Conservation (phyloP, 2,888 invertebrate species). For the Temnothorax rugatulus region DNA sequence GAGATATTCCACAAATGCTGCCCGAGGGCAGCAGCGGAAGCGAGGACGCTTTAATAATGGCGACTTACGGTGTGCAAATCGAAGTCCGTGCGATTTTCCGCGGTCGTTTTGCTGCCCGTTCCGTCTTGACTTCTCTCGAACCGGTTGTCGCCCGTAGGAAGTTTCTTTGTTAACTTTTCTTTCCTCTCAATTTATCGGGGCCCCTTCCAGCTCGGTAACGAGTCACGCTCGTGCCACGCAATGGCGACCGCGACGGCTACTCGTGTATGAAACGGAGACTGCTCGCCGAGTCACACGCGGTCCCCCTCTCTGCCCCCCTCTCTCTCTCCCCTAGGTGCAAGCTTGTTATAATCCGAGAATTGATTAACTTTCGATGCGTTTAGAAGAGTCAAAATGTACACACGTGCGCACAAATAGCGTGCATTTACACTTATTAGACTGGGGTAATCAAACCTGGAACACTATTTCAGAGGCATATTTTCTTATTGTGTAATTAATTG, state of each 20-base stretch:
- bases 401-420: not conserved
- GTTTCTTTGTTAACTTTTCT: slow-evolving; percentile 49
- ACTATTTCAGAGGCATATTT: not conserved
- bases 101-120: slow-evolving; percentile 23
- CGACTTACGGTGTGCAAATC: slow-evolving; percentile 45
- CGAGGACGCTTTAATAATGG: slow-evolving; percentile 31
- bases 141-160: slow-evolving; percentile 35
- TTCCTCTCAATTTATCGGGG: slow-evolving; percentile 48
- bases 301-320: not conserved
- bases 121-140: slow-evolving; percentile 37
- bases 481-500: not conserved
- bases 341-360: slow-evolving; percentile 33
- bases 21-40: slow-evolving; percentile 5
- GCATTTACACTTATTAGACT: not conserved
- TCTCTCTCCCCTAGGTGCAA: not conserved
- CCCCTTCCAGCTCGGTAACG: slow-evolving; percentile 26
- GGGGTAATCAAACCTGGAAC: not conserved
- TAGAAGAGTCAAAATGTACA: not conserved
- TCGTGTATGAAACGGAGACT: slow-evolving; percentile 45
- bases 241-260: slow-evolving; percentile 33
- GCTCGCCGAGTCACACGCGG: slow-evolving; percentile 25
- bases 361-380: slow-evolving; percentile 35
- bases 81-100: slow-evolving; percentile 36
- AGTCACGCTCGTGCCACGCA: slow-evolving; percentile 49
- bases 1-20: not conserved